Evolutionary conservation across 1,140 invertebrate genomes (phyloP).

Genomic region (Drosophila sulfurigaster): DNA sequence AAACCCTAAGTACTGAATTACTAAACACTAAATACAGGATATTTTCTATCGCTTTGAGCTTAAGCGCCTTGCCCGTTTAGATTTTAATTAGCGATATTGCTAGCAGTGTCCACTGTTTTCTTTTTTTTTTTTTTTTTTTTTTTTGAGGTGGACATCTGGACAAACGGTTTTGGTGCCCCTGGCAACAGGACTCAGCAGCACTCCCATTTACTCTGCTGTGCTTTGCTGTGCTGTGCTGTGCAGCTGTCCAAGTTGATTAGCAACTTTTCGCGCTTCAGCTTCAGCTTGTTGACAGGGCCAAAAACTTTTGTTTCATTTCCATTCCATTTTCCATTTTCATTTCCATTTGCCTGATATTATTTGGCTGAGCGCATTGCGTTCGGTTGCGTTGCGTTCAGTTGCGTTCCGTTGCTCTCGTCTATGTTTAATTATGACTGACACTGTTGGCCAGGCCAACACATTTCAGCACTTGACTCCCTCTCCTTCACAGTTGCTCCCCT

Average conservation of each 20-base stretch:
- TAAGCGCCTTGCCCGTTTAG: too few species aligned
- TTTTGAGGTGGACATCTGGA: background rate
- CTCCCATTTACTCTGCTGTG: conserved; percentile 11
- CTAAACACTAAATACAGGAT: background rate
- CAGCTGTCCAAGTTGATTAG: conserved; percentile 62
- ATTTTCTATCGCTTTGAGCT: background rate
- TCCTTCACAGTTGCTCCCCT: background rate
- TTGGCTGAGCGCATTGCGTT: conserved; percentile 48
- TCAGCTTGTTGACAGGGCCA: conserved; percentile 33
- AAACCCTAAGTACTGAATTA: too few species aligned
- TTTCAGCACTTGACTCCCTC: conserved; percentile 45
- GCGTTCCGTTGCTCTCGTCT: background rate
- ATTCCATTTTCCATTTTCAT: conserved; percentile 44
- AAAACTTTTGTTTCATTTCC: conserved; percentile 64
- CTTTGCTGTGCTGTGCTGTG: background rate
- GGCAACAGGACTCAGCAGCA: background rate
- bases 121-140: too few species aligned
- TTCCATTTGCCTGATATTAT: conserved; percentile 62
- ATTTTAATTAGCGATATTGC: background rate
- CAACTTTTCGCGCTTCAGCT: conserved; percentile 49
- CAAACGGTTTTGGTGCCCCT: too few species aligned
- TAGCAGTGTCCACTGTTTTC: background rate
- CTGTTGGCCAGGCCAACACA: conserved; percentile 50
- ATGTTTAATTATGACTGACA: conserved; percentile 74
- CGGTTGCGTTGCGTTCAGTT: conserved; percentile 14